Evolutionary conservation across 2,113 vertebrate genomes (phyloP).

Genomic region (Acrocephalus arundinaceus): DNA sequence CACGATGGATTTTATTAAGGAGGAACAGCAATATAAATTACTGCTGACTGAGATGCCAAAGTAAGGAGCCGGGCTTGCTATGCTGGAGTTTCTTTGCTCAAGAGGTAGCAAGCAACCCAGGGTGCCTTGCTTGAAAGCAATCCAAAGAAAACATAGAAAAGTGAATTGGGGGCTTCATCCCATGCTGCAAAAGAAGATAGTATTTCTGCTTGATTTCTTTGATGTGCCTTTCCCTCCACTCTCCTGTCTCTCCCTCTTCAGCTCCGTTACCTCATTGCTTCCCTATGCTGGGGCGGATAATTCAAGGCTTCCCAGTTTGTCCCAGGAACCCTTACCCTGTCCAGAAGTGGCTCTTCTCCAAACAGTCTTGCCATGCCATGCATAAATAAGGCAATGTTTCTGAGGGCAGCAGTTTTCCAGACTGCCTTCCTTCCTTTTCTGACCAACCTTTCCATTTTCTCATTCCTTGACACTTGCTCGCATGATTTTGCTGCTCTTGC

Average conservation of each 20-base stretch:
- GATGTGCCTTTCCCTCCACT: background rate
- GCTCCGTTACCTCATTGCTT: background rate
- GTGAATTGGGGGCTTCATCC: background rate
- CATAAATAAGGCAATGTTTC: background rate
- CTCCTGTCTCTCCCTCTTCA: background rate
- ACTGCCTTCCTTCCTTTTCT: background rate
- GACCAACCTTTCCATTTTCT: background rate
- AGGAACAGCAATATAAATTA: slow-evolving; percentile 64
- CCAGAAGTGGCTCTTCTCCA: background rate
- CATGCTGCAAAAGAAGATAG: background rate
- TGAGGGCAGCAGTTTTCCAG: background rate
- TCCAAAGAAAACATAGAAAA: background rate
- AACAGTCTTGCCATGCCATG: background rate
- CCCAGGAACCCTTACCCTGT: background rate
- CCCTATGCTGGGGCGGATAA: background rate
- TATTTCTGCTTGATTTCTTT: background rate
- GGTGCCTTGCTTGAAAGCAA: background rate
- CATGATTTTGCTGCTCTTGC: background rate
- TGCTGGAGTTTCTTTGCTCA: background rate
- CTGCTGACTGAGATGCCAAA: slow-evolving; percentile 36
- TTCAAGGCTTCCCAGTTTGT: background rate
- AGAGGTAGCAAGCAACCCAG: background rate
- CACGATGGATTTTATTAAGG: slow-evolving; percentile 73
- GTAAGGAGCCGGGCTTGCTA: background rate
- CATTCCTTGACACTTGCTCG: background rate